phyloP scores from a whole-genome alignment of 23 tunicate genomes.

The Pegea sp. region DNA sequence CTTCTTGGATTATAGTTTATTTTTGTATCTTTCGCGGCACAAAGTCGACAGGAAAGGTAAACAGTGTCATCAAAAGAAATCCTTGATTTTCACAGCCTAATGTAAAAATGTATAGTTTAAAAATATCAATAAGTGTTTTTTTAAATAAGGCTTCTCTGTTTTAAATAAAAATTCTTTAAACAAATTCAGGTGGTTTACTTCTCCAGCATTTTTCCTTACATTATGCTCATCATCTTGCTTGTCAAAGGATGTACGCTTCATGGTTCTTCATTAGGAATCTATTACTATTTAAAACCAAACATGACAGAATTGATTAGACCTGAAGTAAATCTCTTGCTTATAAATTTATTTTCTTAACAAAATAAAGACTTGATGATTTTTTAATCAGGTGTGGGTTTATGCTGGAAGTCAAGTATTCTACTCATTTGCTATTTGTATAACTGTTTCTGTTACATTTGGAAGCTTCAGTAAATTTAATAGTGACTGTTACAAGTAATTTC shows the following conservation, averaged over 20 bases:
- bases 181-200: constrained; percentile 26
- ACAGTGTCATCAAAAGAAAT: background rate
- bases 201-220: constrained; percentile 30
- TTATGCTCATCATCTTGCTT: constrained; percentile 12
- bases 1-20: constrained; percentile 42
- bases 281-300: constrained; percentile 32
- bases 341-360: too few relatives aligned
- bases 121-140: too few relatives aligned
- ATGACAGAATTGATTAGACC: too few relatives aligned
- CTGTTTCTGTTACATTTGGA: constrained; percentile 29
- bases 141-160: background rate
- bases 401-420: constrained; percentile 50
- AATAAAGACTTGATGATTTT: background rate
- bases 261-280: constrained; percentile 24
- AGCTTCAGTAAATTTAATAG: constrained; percentile 33
- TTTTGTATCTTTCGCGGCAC: constrained; percentile 63
- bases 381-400: constrained; percentile 62
- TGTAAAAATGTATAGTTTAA: too few relatives aligned
- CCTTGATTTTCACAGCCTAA: background rate
- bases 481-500: constrained; percentile 33
- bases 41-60: constrained; percentile 57
- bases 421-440: constrained; percentile 34
- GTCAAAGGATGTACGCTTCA: constrained; percentile 25
- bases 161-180: too few relatives aligned
- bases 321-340: too few relatives aligned